phyloP scores from a whole-genome alignment of 35 echinoderm and acorn worm species.

The Chiridota heheva region DNA sequence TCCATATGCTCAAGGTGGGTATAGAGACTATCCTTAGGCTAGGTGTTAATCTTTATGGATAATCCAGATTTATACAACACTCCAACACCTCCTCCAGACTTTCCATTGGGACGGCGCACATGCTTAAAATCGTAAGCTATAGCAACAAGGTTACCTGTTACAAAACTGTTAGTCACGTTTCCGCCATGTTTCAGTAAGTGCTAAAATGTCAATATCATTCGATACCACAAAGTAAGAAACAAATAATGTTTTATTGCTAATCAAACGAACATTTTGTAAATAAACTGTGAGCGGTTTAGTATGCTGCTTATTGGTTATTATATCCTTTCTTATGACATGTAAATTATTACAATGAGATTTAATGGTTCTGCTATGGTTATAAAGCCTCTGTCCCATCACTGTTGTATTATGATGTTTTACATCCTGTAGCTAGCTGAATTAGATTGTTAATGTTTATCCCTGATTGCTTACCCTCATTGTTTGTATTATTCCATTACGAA shows the following conservation, averaged over 20 bases:
- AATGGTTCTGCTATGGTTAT: neutral
- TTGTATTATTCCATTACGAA: neutral
- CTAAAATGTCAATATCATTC: too few relatives aligned
- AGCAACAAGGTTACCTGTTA: too few relatives aligned
- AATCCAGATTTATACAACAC: neutral
- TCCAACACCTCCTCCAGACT: neutral
- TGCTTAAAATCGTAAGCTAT: too few relatives aligned
- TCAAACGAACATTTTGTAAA: too few relatives aligned
- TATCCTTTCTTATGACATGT: neutral
- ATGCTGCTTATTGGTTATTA: too few relatives aligned
- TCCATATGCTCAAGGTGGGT: constrained; percentile 30
- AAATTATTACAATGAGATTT: neutral
- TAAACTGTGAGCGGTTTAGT: too few relatives aligned
- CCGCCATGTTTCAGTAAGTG: too few relatives aligned
- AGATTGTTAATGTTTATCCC: constrained; percentile 23
- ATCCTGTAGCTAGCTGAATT: constrained; percentile 6
- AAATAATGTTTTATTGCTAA: too few relatives aligned
- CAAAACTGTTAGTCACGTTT: too few relatives aligned
- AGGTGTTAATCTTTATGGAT: neutral
- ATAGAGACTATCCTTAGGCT: neutral
- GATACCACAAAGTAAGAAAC: too few relatives aligned
- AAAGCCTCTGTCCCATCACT: neutral
- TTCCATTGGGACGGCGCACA: neutral
- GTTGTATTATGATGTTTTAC: neutral
- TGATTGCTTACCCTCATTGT: constrained; percentile 10